Evolutionary conservation across 2,113 vertebrate genomes (phyloP), one percentile per base, ranked within the genome.

Genomic region (Nymphicus hollandicus): DNA sequence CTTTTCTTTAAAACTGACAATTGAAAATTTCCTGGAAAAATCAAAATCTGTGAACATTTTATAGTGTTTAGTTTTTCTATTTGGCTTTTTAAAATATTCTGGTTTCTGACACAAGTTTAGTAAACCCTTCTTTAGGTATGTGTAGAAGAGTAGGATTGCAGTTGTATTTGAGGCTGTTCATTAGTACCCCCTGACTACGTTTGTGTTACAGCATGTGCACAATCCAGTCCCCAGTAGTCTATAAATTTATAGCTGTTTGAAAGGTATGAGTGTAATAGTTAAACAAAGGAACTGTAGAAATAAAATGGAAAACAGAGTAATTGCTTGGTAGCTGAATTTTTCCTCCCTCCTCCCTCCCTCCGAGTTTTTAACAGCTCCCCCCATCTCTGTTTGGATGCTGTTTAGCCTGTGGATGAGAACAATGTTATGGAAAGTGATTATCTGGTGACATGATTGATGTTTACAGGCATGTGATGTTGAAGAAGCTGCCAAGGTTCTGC

Each of bases 151-250:
- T 0, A 60, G 65, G 44, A 37, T 69, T 58, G 39, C 17, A 25
- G 18, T 41, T 56, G 52, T 29, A 5, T 31, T 56, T 56, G 37
- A 47, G 61, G 43, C 47, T 73, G 41, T 43, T 53, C 0, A 0
- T n/a, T 28, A 49, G 20, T 44, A 24, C 14, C 73, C 41, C 17
- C 28, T 39, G 49, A 15, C 17, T 13, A 3, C 1, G 25, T 39
- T 69, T 24, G 27, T 33, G 1, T 52, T 43, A 1, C 23, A 22
- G 41, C 6, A 20, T 3, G 7, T 25, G 25, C 3, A 1, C 17
- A 1, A 13, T 35, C 9, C 2, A 4, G 20, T 43, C 29, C 39
- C 52, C 12, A 6, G 35, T 15, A 18, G 41, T 10, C 72, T 46
- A 2, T 33, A 37, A 7, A 35, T 31, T 28, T 63, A 25, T 6